A percentile compares a stretch with the other conserved stretches of the same genome.
Evolutionary conservation across 2,113 vertebrate genomes (phyloP).

Genomic region (Raja brachyura): DNA sequence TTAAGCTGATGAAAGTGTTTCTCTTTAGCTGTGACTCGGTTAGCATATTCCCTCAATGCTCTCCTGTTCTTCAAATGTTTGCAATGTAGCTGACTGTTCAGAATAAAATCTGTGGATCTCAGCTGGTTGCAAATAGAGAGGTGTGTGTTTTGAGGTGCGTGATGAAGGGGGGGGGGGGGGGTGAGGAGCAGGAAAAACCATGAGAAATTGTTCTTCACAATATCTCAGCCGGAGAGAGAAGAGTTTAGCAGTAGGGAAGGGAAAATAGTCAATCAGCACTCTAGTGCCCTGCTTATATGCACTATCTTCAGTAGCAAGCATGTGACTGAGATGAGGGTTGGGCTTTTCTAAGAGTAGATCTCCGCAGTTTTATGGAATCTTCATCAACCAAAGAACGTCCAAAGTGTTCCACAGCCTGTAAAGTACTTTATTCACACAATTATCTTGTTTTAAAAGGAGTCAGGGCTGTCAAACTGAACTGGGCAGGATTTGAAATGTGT

Average conservation of each 20-base stretch:
- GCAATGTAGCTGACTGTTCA: background rate
- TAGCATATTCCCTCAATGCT: background rate
- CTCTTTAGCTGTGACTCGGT: background rate
- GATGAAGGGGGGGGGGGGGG: background rate
- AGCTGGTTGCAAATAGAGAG: background rate
- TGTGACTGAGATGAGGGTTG: background rate
- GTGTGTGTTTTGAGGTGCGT: background rate
- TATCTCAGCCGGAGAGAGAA: background rate
- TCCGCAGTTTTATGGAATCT: no score
- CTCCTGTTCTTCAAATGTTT: background rate
- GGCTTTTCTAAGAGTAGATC: background rate
- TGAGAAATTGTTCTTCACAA: background rate
- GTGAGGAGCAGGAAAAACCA: no score
- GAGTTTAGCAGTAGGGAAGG: background rate
- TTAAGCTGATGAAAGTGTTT: conserved; percentile 23
- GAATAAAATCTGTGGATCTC: background rate
- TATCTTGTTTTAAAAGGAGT: no score
- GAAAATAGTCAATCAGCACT: background rate
- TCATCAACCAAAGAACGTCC: no score
- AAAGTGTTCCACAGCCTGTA: no score
- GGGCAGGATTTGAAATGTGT: no score
- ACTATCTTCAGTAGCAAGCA: background rate
- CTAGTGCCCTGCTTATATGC: background rate
- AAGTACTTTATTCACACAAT: no score
- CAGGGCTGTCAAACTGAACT: no score